A percentile compares a stretch with the other conserved stretches of the same genome.
phyloP scores from a whole-genome alignment of 2,888 invertebrate genomes.

The Lymantria dispar region DNA sequence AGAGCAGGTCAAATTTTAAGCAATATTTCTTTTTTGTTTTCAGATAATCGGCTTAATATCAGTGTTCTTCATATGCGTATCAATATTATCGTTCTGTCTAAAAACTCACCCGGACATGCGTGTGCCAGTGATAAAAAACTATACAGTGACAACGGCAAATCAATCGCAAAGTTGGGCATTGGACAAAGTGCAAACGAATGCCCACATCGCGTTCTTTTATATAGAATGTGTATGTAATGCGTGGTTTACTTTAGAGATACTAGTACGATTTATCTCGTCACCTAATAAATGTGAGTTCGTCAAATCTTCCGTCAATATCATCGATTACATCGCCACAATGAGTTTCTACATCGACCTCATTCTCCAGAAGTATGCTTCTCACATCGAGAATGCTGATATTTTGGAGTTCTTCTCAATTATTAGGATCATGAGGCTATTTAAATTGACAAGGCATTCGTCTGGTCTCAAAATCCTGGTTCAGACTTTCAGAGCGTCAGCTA shows the following conservation, averaged over 20 bases:
- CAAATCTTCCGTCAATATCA: slow-evolving; percentile 98
- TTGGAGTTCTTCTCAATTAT: slow-evolving; percentile 99
- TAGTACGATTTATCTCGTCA: slow-evolving; percentile 95
- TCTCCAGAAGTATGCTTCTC: slow-evolving; percentile 94
- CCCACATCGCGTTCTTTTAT: slow-evolving; percentile 98
- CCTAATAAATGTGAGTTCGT: slow-evolving; percentile 97
- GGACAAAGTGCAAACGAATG: slow-evolving; percentile 96
- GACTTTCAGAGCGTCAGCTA: slow-evolving; percentile 97
- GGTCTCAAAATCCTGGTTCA: slow-evolving; percentile 99
- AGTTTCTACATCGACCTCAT: slow-evolving; percentile 98
- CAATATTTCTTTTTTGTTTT: slow-evolving; percentile 49
- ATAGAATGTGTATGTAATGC: slow-evolving; percentile 99
- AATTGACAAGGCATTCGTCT: slow-evolving; percentile 97
- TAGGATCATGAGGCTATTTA: slow-evolving; percentile 98
- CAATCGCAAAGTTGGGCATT: slow-evolving; percentile 91
- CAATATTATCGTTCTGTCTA: slow-evolving; percentile 99
- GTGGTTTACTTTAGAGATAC: slow-evolving; percentile 99
- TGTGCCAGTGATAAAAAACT: slow-evolving; percentile 92
- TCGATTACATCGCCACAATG: slow-evolving; percentile 99
- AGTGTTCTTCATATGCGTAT: slow-evolving; percentile 99
- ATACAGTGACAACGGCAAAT: slow-evolving; percentile 88
- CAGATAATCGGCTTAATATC: slow-evolving; percentile 99
- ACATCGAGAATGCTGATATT: slow-evolving; percentile 96
- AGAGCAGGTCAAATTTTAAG: too few species aligned
- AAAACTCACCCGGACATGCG: slow-evolving; percentile 99